These are phyloP conservation scores for Panorpa germanica DNA, from an alignment of 2,888 invertebrate species.

Conservation along the genomic window DNA sequence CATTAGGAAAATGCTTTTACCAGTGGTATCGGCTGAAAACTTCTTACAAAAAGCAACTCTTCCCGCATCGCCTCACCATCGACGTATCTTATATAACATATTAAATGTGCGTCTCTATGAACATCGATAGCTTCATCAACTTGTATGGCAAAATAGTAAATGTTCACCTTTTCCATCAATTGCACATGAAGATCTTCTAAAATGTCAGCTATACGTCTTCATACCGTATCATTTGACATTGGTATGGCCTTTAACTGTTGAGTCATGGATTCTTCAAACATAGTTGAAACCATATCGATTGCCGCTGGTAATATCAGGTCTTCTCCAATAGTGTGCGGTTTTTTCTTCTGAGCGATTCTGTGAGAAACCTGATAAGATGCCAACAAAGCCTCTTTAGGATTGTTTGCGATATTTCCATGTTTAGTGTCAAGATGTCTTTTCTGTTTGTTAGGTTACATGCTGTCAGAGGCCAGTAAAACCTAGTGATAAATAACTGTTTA, in stretches of 20 bases:
- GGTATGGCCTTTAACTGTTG: conserved; percentile 14
- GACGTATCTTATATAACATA: conserved; percentile 14
- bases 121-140: conserved; percentile 15
- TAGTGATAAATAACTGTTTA: conserved; percentile 12
- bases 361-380: conserved; percentile 13
- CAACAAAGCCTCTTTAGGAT: conserved; percentile 10
- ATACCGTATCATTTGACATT: conserved; percentile 17
- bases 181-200: conserved; percentile 15
- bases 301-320: conserved; percentile 12
- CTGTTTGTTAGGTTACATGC: conserved; percentile 12
- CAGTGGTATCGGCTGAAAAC: too few relatives aligned
- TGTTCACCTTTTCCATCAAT: conserved; percentile 11
- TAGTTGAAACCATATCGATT: conserved; percentile 12
- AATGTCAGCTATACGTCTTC: conserved; percentile 17
- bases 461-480: conserved; percentile 11
- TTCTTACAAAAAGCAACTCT: too few relatives aligned
- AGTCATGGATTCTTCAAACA: conserved; percentile 12
- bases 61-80: too few relatives aligned
- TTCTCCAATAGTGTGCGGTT: conserved; percentile 10
- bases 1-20: too few relatives aligned
- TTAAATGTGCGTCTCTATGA: conserved; percentile 12
- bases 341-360: conserved; percentile 11
- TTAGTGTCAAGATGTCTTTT: conserved; percentile 11
- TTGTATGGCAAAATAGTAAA: conserved; percentile 12
- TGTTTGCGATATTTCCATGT: conserved; percentile 10